These are phyloP conservation scores for Montipora sp. DNA, from an alignment of 64 coral and sea anemone genomes.

Conservation along the genomic window DNA sequence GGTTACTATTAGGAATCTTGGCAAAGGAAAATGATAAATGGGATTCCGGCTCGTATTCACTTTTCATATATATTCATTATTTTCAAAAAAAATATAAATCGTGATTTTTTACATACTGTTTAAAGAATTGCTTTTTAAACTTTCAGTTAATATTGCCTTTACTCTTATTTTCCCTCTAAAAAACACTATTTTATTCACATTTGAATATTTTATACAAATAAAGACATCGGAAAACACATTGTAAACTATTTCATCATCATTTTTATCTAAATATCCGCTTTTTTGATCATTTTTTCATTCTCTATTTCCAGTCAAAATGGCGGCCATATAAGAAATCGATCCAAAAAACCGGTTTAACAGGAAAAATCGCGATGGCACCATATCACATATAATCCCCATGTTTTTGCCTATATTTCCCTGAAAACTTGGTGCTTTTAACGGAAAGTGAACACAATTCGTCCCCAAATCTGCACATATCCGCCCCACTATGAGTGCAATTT, in stretches of 20 bases:
- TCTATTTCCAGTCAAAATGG: neutral
- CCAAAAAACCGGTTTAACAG: too few species aligned
- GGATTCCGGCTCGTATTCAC: neutral
- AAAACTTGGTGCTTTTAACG: neutral
- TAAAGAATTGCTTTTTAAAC: too few species aligned
- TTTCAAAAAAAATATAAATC: too few species aligned
- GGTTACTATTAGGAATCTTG: neutral
- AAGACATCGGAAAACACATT: neutral
- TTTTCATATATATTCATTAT: neutral
- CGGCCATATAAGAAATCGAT: too few species aligned
- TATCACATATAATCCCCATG: neutral
- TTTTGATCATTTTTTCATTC: neutral
- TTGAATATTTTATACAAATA: neutral
- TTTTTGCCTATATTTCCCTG: neutral
- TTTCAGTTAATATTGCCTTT: too few species aligned
- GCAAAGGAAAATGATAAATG: neutral
- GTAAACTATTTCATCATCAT: neutral
- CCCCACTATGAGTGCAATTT: too few species aligned
- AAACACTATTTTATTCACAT: neutral
- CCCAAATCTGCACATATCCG: too few species aligned
- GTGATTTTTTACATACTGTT: too few species aligned
- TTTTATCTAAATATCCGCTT: neutral
- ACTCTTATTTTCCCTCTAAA: neutral
- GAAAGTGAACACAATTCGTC: neutral
- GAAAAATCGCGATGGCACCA: too few species aligned